Conservation (phyloP, 2,888 invertebrate species). For the Dynastes maya region DNA sequence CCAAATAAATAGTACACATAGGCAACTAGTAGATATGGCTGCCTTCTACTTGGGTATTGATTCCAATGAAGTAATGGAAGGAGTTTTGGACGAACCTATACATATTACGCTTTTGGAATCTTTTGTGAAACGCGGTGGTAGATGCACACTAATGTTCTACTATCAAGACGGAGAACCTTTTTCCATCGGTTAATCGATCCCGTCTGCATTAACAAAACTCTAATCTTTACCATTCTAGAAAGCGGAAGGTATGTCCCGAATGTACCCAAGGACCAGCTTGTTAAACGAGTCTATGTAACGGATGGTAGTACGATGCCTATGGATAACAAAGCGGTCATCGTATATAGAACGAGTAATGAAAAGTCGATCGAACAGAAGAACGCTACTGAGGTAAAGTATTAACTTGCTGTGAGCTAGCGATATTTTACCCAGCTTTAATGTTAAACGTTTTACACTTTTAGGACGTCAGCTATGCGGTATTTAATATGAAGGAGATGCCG, state of each 20-base stretch:
- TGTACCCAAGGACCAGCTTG: conserved; percentile 61
- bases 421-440: neutral
- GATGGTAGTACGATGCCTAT: conserved; percentile 75
- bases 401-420: neutral
- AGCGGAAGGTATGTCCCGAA: conserved; percentile 75
- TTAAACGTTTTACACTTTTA: neutral
- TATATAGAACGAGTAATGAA: conserved; percentile 77
- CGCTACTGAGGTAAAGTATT: conserved; percentile 77
- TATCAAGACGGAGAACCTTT: conserved; percentile 79
- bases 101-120: conserved; percentile 77
- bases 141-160: conserved; percentile 77
- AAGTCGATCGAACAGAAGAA: conserved; percentile 77
- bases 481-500: conserved; percentile 62
- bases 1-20: conserved; percentile 73
- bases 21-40: conserved; percentile 80
- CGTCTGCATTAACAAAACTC: no score
- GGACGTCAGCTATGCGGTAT: conserved; percentile 64
- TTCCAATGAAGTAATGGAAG: conserved; percentile 78
- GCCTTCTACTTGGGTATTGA: conserved; percentile 74
- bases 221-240: conserved; percentile 68
- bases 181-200: conserved; percentile 67
- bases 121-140: conserved; percentile 75
- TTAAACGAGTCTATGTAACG: conserved; percentile 77
- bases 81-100: conserved; percentile 79
- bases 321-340: conserved; percentile 78